phyloP scores from a whole-genome alignment of 2,797 vertebrate species.

The Hyperoplus immaculatus region DNA sequence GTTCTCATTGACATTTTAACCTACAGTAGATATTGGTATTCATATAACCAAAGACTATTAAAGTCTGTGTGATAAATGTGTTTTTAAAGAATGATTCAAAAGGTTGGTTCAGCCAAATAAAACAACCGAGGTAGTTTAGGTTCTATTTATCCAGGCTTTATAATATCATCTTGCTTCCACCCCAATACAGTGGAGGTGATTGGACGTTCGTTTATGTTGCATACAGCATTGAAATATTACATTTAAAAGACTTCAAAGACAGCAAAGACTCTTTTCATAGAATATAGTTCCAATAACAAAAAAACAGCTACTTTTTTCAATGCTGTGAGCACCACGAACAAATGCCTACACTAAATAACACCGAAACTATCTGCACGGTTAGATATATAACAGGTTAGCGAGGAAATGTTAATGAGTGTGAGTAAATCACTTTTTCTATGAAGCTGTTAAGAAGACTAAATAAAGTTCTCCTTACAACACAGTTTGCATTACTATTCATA shows the following conservation, averaged over 20 bases:
- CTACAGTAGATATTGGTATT: not conserved
- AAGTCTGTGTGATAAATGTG: constrained; percentile 2
- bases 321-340: not conserved
- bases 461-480: constrained; percentile 65
- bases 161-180: not conserved
- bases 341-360: not conserved
- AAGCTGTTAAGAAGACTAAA: constrained; percentile 50
- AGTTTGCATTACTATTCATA: constrained; percentile 6
- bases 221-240: not conserved
- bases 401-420: not conserved
- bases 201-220: not conserved
- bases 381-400: not conserved
- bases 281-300: not conserved
- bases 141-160: not conserved
- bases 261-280: not conserved
- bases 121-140: not conserved
- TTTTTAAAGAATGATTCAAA: constrained; percentile 35
- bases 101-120: constrained; percentile 12
- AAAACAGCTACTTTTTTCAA: not conserved
- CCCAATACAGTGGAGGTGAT: not conserved
- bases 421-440: constrained; percentile 13
- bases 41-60: constrained; percentile 8
- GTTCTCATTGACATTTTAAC: constrained; percentile 7
- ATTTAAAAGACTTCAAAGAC: not conserved
- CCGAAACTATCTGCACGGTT: not conserved